phyloP scores from a whole-genome alignment of 1,140 invertebrate genomes.

The Heliconius nattereri region DNA sequence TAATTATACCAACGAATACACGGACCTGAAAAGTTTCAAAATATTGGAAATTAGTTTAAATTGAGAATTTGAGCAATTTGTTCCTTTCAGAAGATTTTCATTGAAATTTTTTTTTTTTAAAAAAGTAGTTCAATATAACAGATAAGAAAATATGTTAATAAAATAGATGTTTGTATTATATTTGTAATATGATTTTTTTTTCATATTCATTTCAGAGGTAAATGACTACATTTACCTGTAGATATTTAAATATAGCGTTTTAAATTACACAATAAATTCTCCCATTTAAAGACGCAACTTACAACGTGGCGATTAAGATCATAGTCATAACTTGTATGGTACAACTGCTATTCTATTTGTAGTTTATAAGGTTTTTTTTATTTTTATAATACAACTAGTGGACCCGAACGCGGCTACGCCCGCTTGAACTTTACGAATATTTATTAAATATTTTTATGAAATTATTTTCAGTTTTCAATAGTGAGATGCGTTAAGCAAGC shows the following conservation, averaged over 20 bases:
- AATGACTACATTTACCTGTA: too few species aligned
- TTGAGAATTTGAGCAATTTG: background rate
- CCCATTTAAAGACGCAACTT: background rate
- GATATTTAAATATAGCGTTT: background rate
- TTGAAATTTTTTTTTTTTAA: too few species aligned
- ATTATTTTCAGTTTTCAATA: too few species aligned
- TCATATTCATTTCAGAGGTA: background rate
- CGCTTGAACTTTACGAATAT: too few species aligned
- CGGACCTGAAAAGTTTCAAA: slow-evolving; percentile 76
- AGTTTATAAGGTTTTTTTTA: background rate
- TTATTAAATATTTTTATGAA: too few species aligned
- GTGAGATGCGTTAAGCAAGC: too few species aligned
- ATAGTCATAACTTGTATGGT: background rate
- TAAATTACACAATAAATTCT: slow-evolving; percentile 2
- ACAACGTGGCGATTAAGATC: background rate
- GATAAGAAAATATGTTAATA: too few species aligned
- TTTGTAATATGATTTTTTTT: background rate
- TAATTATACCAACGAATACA: slow-evolving; percentile 87
- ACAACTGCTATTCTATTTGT: background rate
- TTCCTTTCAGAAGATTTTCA: too few species aligned
- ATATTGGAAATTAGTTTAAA: background rate
- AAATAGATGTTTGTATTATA: too few species aligned
- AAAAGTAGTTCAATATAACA: too few species aligned
- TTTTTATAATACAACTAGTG: too few species aligned
- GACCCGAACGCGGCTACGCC: too few species aligned